phyloP scores from a whole-genome alignment of 37 sponge, comb jelly and placozoan genomes.

The Bolinopsis microptera region DNA sequence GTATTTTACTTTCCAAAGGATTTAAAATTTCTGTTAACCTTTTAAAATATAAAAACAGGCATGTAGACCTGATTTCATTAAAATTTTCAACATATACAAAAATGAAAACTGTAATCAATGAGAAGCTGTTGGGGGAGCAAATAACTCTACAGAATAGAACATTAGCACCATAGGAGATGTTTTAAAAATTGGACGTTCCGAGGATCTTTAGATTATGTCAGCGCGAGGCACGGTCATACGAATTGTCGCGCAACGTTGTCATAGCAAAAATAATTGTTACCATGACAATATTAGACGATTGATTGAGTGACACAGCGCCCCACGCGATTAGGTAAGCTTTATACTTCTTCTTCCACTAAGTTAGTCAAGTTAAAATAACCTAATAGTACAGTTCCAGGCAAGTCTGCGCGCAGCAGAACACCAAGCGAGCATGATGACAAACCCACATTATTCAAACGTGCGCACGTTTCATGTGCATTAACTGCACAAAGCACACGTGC shows the following conservation, averaged over 20 bases:
- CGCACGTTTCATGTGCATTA: background rate
- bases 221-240: background rate
- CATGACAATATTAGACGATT: too few relatives aligned
- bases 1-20: constrained; percentile 38
- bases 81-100: constrained; percentile 64
- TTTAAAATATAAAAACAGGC: constrained; percentile 61
- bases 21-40: constrained; percentile 62
- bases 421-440: background rate
- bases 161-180: background rate
- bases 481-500: background rate
- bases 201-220: background rate
- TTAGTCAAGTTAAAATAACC: background rate
- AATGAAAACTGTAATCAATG: constrained; percentile 27
- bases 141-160: background rate
- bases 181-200: background rate
- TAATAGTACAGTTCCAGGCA: background rate
- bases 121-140: background rate
- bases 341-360: background rate
- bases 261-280: background rate
- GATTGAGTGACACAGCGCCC: too few relatives aligned
- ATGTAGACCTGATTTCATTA: constrained; percentile 11
- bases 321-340: background rate
- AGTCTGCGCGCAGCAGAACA: too few relatives aligned
- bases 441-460: too few relatives aligned
- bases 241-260: background rate